These are phyloP conservation scores for Drosophila jambulina DNA, from an alignment of 1,140 invertebrate species.

Conservation along the genomic window DNA sequence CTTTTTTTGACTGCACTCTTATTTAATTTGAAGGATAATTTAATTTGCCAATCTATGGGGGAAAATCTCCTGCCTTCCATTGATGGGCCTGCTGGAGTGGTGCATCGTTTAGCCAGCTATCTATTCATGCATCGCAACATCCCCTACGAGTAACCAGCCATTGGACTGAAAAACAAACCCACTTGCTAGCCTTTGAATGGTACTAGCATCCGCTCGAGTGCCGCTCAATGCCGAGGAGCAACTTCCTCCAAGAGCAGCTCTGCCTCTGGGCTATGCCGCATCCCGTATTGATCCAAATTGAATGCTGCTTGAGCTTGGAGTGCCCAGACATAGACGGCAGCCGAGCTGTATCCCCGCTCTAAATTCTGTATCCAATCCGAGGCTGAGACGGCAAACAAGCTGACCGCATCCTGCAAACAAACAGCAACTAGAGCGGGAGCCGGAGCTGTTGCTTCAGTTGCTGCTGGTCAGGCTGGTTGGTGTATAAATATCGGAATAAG, in stretches of 20 bases:
- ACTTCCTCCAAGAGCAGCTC: constrained; percentile 45
- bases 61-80: background rate
- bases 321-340: constrained; percentile 15
- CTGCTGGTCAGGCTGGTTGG: constrained; percentile 58
- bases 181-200: constrained; percentile 57
- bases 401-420: constrained; percentile 78
- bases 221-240: constrained; percentile 57
- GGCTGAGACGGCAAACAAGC: constrained; percentile 61
- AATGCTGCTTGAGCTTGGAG: constrained; percentile 61
- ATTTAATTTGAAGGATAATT: constrained; percentile 18
- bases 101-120: constrained; percentile 45
- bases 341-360: constrained; percentile 12
- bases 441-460: constrained; percentile 38
- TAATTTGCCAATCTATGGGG: background rate
- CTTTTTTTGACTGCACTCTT: background rate
- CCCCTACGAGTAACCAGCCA: constrained; percentile 15
- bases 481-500: constrained; percentile 80
- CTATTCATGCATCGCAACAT: constrained; percentile 16
- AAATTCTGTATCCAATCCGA: constrained; percentile 24
- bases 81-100: constrained; percentile 9
- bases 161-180: constrained; percentile 72
- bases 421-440: constrained; percentile 25
- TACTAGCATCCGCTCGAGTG: constrained; percentile 64
- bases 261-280: background rate
- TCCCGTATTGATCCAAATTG: constrained; percentile 74